Conservation (phyloP, 2,888 invertebrate genomes). For the Bruchidius siliquastri region DNA sequence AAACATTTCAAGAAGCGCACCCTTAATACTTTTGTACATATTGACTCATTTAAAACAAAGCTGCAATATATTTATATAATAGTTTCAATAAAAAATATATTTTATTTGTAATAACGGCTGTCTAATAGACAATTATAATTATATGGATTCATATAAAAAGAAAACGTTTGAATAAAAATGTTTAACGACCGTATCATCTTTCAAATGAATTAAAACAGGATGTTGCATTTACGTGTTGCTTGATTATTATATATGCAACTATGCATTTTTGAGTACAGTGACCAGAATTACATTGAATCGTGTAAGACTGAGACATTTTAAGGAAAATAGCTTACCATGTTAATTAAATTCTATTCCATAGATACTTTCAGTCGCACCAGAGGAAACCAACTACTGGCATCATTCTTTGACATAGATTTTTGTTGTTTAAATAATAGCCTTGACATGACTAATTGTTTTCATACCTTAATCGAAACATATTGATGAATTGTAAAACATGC, state of each 20-base stretch:
- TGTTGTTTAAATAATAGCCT: neutral
- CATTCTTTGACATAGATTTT: neutral
- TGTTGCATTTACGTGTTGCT: neutral
- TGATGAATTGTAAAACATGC: neutral
- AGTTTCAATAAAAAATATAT: no score
- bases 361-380: neutral
- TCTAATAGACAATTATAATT: no score
- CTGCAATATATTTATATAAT: no score
- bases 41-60: no score
- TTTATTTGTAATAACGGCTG: no score
- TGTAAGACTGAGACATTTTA: neutral
- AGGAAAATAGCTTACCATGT: neutral
- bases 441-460: neutral
- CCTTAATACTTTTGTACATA: no score
- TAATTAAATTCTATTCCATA: neutral
- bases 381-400: neutral
- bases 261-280: neutral
- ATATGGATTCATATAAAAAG: no score
- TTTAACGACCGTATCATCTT: neutral
- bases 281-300: neutral
- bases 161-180: neutral
- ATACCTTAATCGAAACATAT: neutral
- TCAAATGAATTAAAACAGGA: neutral
- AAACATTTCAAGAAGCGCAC: no score
- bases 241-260: neutral